phyloP scores from a whole-genome alignment of 2,797 vertebrate species.

The Premnoplex brunnescens region DNA sequence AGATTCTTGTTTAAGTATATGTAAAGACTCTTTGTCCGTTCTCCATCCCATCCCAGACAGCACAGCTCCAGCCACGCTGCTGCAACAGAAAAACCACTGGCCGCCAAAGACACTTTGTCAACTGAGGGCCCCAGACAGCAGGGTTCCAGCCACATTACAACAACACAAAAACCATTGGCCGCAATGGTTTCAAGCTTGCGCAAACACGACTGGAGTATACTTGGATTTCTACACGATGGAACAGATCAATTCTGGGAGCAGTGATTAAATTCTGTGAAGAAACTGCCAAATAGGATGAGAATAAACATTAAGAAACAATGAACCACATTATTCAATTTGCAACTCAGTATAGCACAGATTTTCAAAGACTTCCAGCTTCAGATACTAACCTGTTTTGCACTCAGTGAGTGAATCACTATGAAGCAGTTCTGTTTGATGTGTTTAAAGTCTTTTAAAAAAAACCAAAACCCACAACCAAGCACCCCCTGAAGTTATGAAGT shows the following conservation, averaged over 20 bases:
- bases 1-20: conserved; percentile 29
- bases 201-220: conserved; percentile 23
- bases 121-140: conserved; percentile 13
- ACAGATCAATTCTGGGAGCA: conserved; percentile 37
- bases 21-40: conserved; percentile 32
- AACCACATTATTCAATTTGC: conserved; percentile 36
- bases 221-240: conserved; percentile 26
- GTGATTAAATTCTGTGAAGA: conserved; percentile 39
- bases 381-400: conserved; percentile 43
- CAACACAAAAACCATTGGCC: conserved; percentile 33
- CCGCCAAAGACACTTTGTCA: conserved; percentile 11
- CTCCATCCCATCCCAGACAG: conserved; percentile 14
- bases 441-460: neutral
- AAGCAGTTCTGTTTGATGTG: conserved; percentile 37
- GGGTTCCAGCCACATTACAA: conserved; percentile 42
- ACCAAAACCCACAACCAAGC: neutral
- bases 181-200: neutral
- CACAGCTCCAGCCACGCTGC: neutral
- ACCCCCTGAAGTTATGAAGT: conserved; percentile 4
- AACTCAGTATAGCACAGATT: neutral
- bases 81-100: neutral
- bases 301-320: conserved; percentile 57
- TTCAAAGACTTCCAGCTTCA: conserved; percentile 28
- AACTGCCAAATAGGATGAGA: conserved; percentile 42
- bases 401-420: conserved; percentile 14